A percentile compares a stretch with the other conserved stretches of the same genome.
Evolutionary conservation across 2,797 vertebrate species (phyloP).

Genomic region (Centropyge bicolor): DNA sequence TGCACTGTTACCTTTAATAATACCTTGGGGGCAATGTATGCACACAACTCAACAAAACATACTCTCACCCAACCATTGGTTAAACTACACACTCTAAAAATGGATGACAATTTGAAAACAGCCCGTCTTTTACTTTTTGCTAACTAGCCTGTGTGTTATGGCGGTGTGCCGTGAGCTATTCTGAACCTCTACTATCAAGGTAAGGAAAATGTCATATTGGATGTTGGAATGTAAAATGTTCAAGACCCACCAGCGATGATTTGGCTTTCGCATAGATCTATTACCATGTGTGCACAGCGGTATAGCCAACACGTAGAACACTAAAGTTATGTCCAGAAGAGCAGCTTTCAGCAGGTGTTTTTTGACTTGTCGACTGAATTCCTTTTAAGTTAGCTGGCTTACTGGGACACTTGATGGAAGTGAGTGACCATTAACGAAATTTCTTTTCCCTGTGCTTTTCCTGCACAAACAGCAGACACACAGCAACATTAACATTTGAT

Average conservation of each 20-base stretch:
- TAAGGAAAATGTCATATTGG: background rate
- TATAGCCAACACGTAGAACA: background rate
- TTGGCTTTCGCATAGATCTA: background rate
- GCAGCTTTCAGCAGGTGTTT: too few relatives aligned
- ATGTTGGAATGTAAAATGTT: background rate
- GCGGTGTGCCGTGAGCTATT: background rate
- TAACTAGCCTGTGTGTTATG: background rate
- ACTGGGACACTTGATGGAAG: too few relatives aligned
- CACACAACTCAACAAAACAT: too few relatives aligned
- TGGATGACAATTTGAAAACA: background rate
- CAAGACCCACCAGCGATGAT: background rate
- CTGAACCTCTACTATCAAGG: background rate
- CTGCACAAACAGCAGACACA: too few relatives aligned
- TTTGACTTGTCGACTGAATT: too few relatives aligned
- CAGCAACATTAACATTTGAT: too few relatives aligned
- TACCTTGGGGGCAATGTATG: too few relatives aligned
- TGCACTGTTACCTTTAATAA: too few relatives aligned
- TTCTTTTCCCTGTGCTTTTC: too few relatives aligned
- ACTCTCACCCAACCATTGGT: background rate
- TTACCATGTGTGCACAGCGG: background rate
- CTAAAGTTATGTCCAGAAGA: too few relatives aligned
- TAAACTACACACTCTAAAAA: background rate
- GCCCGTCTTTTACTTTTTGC: background rate
- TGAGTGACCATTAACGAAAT: too few relatives aligned
- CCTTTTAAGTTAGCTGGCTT: too few relatives aligned